These are phyloP conservation scores for Rhagoletis zephyria DNA, from an alignment of 1,140 invertebrate species.

Conservation along the genomic window DNA sequence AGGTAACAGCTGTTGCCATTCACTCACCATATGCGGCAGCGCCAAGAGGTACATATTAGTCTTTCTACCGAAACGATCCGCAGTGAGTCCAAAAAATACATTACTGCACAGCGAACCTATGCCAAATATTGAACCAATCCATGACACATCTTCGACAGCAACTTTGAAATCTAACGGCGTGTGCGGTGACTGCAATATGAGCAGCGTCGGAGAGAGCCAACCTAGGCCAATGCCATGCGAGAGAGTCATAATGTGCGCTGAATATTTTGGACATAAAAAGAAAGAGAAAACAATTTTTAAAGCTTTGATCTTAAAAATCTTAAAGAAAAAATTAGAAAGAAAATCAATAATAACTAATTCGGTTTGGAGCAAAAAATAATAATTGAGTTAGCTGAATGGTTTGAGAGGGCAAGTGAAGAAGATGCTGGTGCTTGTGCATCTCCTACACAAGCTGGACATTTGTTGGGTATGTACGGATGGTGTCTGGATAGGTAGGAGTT, in stretches of 20 bases:
- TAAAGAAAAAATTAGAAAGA: too few species aligned
- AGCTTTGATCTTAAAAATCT: too few species aligned
- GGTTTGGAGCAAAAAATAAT: too few species aligned
- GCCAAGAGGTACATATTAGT: constrained; percentile 70
- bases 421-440: too few species aligned
- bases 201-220: constrained; percentile 73
- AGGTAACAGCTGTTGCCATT: background rate
- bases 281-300: background rate
- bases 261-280: background rate
- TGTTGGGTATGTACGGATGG: too few species aligned
- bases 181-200: constrained; percentile 61
- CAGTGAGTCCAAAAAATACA: constrained; percentile 66
- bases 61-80: constrained; percentile 74
- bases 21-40: constrained; percentile 70
- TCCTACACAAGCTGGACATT: too few species aligned
- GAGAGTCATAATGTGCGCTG: constrained; percentile 74
- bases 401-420: too few species aligned
- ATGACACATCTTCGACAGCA: constrained; percentile 67
- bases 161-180: constrained; percentile 64
- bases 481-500: too few species aligned
- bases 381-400: too few species aligned
- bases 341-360: too few species aligned
- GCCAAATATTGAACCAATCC: constrained; percentile 70
- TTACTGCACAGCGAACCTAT: constrained; percentile 68
- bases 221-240: constrained; percentile 74